Base-by-base conservation (phyloP, 1,140 invertebrate species). In the Drosophila melanica region DNA sequence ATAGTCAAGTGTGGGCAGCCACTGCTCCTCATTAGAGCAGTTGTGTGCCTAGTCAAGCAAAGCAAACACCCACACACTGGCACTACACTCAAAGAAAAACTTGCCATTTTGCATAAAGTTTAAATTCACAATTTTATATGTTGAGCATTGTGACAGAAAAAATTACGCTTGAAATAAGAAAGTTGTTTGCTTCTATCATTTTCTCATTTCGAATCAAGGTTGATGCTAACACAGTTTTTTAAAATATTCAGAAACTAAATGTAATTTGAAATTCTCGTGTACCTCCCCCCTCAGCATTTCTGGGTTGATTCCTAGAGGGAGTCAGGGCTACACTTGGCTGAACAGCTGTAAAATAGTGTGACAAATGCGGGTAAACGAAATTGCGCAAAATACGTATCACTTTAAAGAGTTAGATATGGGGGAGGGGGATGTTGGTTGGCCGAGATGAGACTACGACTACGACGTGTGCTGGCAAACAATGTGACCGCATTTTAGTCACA, bases 401-500 rank as follows among this genome's bases (percentile, higher is more conserved):
- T 71, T 74, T 63, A 59, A 63, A 71, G 73, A 37, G 39, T 45
- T 44, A 37, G 45, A 8, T 14, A 23, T 4, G 10, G 18, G 1
- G 42, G 37, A 9, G 8, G 20, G n/a, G 23, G 10, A 3, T 9
- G 5, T 12, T n/a, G 23, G 47, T 48, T 14, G 62, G 44, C 30
- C 8, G 23, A 41, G 65, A 59, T 60, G 57, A 63, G 59, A 63
- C 60, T 11, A 16, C 41, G 59, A 63, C 60, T 11, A 16, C 41
- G 35, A 54, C 68, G 65, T 70, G 63, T 27, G 81, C 65, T 75
- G 82, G 75, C 84, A 79, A 82, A 82, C 79, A 89, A 82, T 87
- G 76, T 87, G 84, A 87, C 84, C 84, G 84, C 84, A 89, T 89
- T 87, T 87, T 89, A 87, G 84, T 89, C 84, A 87, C 84, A 87